A percentile compares a stretch with the other conserved stretches of the same genome.
These are phyloP conservation scores for Catonia carolina DNA, from an alignment of 2,888 invertebrate species.

Conservation along the genomic window DNA sequence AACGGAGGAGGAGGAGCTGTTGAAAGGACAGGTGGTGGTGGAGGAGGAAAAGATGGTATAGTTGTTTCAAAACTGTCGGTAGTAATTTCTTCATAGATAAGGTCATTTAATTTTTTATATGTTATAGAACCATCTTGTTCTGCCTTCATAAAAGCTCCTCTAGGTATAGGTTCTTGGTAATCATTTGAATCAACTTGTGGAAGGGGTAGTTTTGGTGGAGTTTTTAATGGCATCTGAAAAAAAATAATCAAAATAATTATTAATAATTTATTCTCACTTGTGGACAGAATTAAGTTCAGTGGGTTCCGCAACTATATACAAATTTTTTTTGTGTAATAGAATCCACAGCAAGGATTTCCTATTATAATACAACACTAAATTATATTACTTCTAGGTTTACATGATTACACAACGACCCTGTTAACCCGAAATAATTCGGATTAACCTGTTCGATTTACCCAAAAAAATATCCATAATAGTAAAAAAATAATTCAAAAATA, in stretches of 20 bases:
- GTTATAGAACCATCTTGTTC: constrained; percentile 15
- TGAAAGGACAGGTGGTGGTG: constrained; percentile 38
- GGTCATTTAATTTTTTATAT: constrained; percentile 30
- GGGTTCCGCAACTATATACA: too few species aligned
- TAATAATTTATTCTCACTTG: background rate
- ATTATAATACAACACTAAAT: too few species aligned
- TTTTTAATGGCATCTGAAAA: constrained; percentile 51
- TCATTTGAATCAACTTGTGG: constrained; percentile 25
- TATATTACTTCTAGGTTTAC: too few species aligned
- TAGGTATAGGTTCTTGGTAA: constrained; percentile 25
- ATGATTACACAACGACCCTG: too few species aligned
- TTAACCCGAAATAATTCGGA: too few species aligned
- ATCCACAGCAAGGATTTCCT: too few species aligned
- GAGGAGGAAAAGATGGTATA: constrained; percentile 50
- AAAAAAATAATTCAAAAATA: too few species aligned
- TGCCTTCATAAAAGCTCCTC: constrained; percentile 21
- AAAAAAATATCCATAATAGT: too few species aligned
- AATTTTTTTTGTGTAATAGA: too few species aligned
- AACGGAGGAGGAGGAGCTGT: constrained; percentile 38
- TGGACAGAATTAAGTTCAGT: constrained; percentile 15
- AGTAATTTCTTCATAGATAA: constrained; percentile 53
- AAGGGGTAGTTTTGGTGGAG: constrained; percentile 38
- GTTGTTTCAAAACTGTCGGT: constrained; percentile 46
- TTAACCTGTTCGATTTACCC: too few species aligned
- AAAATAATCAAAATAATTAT: constrained; percentile 3